phyloP scores from a whole-genome alignment of 2,797 vertebrate species.

The Echeneis naucrates region DNA sequence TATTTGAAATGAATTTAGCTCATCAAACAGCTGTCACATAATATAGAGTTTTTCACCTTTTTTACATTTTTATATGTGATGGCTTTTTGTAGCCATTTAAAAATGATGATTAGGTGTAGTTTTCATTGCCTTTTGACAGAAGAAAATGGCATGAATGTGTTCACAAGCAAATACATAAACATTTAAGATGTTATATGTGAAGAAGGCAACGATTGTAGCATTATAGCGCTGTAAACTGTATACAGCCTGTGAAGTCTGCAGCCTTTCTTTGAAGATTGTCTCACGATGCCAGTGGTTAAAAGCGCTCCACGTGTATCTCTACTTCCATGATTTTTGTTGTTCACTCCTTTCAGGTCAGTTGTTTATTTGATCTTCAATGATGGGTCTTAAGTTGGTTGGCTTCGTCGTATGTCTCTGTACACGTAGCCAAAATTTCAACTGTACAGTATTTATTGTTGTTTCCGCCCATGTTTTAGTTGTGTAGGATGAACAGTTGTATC shows the following conservation, averaged over 20 bases:
- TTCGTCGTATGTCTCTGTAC: background rate
- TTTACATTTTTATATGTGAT: too few relatives aligned
- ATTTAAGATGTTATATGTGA: background rate
- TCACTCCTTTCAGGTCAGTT: background rate
- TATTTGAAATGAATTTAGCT: too few relatives aligned
- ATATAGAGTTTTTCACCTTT: background rate
- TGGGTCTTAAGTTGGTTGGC: background rate
- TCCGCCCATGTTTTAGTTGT: background rate
- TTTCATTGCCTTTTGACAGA: background rate
- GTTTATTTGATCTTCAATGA: background rate
- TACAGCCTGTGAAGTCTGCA: background rate
- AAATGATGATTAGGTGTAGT: background rate
- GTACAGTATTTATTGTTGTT: background rate
- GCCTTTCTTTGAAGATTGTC: background rate
- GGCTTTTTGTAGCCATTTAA: background rate
- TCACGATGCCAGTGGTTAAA: constrained; percentile 3
- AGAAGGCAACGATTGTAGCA: background rate
- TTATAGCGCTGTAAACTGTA: background rate
- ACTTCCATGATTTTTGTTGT: background rate
- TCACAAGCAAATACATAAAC: background rate
- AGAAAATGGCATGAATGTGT: background rate
- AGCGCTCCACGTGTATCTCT: constrained; percentile 4
- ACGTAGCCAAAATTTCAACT: background rate
- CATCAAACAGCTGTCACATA: background rate
- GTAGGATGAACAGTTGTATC: background rate